Evolutionary conservation across 2,888 invertebrate genomes (phyloP).

Genomic region (Ectobius pallidus): DNA sequence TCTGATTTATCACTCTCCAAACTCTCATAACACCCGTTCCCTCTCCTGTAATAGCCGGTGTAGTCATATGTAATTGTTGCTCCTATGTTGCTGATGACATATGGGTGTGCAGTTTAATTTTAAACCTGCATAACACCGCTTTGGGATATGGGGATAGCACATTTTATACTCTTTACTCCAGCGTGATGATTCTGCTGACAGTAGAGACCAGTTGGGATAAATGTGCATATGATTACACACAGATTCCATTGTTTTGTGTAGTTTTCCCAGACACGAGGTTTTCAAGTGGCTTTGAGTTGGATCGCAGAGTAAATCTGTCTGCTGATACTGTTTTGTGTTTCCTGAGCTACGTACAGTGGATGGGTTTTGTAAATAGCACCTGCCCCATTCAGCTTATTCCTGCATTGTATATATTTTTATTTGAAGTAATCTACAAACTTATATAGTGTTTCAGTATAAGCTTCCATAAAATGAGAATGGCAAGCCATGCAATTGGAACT

Average conservation of each 20-base stretch:
- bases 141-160: background rate
- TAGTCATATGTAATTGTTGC: constrained; percentile 33
- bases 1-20: constrained; percentile 34
- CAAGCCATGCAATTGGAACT: too few species aligned
- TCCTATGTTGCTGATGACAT: constrained; percentile 30
- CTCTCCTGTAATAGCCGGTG: constrained; percentile 20
- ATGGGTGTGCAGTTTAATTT: constrained; percentile 31
- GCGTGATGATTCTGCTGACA: constrained; percentile 2
- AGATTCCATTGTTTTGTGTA: too few species aligned
- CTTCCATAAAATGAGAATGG: too few species aligned
- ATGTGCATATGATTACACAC: too few species aligned
- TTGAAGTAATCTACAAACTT: too few species aligned
- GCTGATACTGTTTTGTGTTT: too few species aligned
- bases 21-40: constrained; percentile 21
- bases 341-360: background rate
- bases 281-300: too few species aligned
- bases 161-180: background rate
- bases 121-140: constrained; percentile 12
- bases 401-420: too few species aligned
- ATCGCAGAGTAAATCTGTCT: too few species aligned
- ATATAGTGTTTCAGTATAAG: too few species aligned
- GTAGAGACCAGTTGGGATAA: background rate
- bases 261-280: too few species aligned
- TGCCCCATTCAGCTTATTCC: too few species aligned
- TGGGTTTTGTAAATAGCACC: background rate